Percentiles rank a stretch among this genome's conserved stretches.
Evolutionary conservation across 2,888 invertebrate species (phyloP).

Genomic region (Miltochrista miniata): DNA sequence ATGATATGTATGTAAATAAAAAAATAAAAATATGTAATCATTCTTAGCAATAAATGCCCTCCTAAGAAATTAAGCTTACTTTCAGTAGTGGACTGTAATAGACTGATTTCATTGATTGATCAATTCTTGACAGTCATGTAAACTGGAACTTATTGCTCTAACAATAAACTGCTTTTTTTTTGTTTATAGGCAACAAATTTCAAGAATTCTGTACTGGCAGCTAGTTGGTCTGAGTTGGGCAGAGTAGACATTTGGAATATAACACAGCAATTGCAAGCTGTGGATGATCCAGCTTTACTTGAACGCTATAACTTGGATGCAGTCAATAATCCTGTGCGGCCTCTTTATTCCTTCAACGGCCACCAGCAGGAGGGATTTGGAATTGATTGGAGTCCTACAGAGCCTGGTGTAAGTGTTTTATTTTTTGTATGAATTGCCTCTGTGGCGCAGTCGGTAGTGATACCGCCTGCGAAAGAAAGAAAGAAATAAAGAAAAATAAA

Average conservation of each 20-base stretch:
- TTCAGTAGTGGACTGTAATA: no score
- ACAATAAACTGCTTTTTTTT: neutral
- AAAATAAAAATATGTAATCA: no score
- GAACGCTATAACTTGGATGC: constrained; percentile 86
- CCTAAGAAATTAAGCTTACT: no score
- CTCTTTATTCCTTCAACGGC: constrained; percentile 94
- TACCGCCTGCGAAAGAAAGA: no score
- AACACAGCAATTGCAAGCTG: constrained; percentile 89
- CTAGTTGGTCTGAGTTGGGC: constrained; percentile 98
- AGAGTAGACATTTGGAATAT: constrained; percentile 97
- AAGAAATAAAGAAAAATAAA: no score
- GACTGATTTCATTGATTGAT: no score
- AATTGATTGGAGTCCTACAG: constrained; percentile 94
- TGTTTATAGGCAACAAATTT: constrained; percentile 81
- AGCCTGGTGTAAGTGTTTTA: constrained; percentile 85
- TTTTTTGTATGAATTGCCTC: no score
- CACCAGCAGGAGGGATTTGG: constrained; percentile 98
- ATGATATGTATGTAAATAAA: no score
- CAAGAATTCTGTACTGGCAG: constrained; percentile 89
- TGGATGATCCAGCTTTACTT: constrained; percentile 87
- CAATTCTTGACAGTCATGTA: no score
- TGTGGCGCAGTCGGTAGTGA: no score
- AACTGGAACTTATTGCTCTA: neutral
- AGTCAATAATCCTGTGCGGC: constrained; percentile 81
- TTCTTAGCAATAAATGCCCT: no score